These are phyloP conservation scores for Spodoptera litura DNA, from an alignment of 1,140 invertebrate species.

Conservation along the genomic window DNA sequence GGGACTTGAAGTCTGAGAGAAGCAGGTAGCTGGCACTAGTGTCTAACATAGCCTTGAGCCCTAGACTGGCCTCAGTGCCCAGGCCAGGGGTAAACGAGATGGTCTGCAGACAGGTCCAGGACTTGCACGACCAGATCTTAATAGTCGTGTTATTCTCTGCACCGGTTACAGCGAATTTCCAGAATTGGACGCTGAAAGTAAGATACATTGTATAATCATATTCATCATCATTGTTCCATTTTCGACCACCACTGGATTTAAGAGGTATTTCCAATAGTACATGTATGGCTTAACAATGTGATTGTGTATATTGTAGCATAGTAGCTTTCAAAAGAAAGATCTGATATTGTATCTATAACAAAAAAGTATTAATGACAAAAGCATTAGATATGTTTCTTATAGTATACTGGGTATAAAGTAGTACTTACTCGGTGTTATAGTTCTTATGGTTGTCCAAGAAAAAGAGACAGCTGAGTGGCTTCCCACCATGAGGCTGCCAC, in stretches of 20 bases:
- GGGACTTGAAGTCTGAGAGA: slow-evolving; percentile 93
- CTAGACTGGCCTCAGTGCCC: slow-evolving; percentile 72
- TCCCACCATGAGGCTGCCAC: slow-evolving; percentile 96
- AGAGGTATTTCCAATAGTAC: too few species aligned
- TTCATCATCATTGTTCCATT: too few species aligned
- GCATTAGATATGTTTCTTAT: too few species aligned
- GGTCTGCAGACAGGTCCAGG: slow-evolving; percentile 96
- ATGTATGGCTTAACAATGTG: too few species aligned
- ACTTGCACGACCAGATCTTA: slow-evolving; percentile 97
- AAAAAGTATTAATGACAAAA: too few species aligned
- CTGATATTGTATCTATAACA: too few species aligned
- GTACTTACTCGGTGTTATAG: slow-evolving; percentile 92
- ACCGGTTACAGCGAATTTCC: slow-evolving; percentile 97
- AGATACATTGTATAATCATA: too few species aligned
- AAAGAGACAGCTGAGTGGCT: slow-evolving; percentile 93
- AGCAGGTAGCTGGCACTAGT: slow-evolving; percentile 93
- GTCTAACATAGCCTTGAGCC: slow-evolving; percentile 94
- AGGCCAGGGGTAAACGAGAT: slow-evolving; percentile 89
- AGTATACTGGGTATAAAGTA: not conserved
- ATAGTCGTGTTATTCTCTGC: slow-evolving; percentile 95
- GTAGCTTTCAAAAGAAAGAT: too few species aligned
- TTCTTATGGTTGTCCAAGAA: slow-evolving; percentile 97
- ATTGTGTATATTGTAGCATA: too few species aligned
- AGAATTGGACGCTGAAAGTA: slow-evolving; percentile 92
- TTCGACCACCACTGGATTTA: too few species aligned